phyloP scores from a whole-genome alignment of 1,140 invertebrate genomes.

The Pogonomyrmex californicus region DNA sequence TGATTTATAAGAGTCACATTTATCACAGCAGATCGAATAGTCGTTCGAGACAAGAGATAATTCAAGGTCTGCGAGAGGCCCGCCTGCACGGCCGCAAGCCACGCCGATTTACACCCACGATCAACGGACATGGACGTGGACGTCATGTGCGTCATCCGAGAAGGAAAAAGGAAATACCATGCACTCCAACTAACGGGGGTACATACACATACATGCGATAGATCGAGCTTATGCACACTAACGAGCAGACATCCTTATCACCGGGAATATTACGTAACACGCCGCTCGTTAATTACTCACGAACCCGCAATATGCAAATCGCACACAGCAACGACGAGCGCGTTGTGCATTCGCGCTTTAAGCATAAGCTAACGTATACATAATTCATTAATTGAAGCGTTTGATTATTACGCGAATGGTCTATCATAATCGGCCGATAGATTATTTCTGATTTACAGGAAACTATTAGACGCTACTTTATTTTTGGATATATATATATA shows the following conservation, averaged over 20 bases:
- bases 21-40: slow-evolving; percentile 50
- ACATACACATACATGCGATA: neutral
- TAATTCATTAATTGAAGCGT: slow-evolving; percentile 47
- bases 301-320: slow-evolving; percentile 40
- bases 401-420: neutral
- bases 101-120: slow-evolving; percentile 59
- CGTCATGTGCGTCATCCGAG: slow-evolving; percentile 56
- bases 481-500: neutral
- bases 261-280: slow-evolving; percentile 64
- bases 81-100: slow-evolving; percentile 47
- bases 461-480: neutral
- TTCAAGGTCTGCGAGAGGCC: slow-evolving; percentile 70
- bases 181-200: slow-evolving; percentile 20
- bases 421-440: neutral
- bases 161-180: slow-evolving; percentile 67
- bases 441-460: neutral
- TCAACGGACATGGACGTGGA: slow-evolving; percentile 54
- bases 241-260: slow-evolving; percentile 61
- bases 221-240: slow-evolving; percentile 22
- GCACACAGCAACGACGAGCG: slow-evolving; percentile 1
- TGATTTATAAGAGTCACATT: slow-evolving; percentile 23
- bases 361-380: slow-evolving; percentile 16
- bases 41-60: slow-evolving; percentile 46
- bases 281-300: slow-evolving; percentile 51
- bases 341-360: slow-evolving; percentile 34